A percentile compares a stretch with the other conserved stretches of the same genome.
Evolutionary conservation across 1,140 invertebrate species (phyloP).

Genomic region (Calliphora vicina): DNA sequence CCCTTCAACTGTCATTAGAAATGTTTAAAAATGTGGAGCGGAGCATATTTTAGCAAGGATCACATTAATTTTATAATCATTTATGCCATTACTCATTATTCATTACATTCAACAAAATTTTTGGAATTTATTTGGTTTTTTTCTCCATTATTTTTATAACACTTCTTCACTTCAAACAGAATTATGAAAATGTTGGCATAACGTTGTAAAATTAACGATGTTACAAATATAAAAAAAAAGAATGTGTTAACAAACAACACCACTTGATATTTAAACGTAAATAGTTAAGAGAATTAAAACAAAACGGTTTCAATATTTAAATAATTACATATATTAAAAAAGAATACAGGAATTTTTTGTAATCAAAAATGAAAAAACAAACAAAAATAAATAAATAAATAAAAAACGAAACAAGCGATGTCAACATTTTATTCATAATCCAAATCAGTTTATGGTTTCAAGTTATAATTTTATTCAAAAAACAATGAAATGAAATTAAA

Average conservation of each 20-base stretch:
- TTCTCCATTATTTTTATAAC: too few species aligned
- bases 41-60: too few species aligned
- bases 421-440: conserved; percentile 60
- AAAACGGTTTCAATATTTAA: conserved; percentile 27
- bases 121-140: too few species aligned
- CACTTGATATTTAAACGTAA: conserved; percentile 1
- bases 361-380: conserved; percentile 35
- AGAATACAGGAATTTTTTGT: conserved; percentile 1
- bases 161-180: background rate
- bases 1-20: too few species aligned
- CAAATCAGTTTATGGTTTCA: conserved; percentile 45
- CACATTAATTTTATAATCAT: too few species aligned
- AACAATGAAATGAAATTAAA: too few species aligned
- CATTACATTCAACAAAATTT: too few species aligned
- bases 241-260: background rate
- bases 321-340: background rate
- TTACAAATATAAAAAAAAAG: background rate
- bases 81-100: too few species aligned
- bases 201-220: background rate
- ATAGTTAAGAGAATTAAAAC: background rate
- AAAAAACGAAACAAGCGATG: conserved; percentile 60
- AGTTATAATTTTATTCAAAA: conserved; percentile 49
- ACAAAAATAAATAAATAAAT: too few species aligned
- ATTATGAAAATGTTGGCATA: conserved; percentile 29
- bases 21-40: too few species aligned